Percentiles rank a stretch among this genome's conserved stretches.
These are phyloP conservation scores for Oenanthe oenanthe DNA, from an alignment of 2,113 vertebrate genomes.

Conservation along the genomic window DNA sequence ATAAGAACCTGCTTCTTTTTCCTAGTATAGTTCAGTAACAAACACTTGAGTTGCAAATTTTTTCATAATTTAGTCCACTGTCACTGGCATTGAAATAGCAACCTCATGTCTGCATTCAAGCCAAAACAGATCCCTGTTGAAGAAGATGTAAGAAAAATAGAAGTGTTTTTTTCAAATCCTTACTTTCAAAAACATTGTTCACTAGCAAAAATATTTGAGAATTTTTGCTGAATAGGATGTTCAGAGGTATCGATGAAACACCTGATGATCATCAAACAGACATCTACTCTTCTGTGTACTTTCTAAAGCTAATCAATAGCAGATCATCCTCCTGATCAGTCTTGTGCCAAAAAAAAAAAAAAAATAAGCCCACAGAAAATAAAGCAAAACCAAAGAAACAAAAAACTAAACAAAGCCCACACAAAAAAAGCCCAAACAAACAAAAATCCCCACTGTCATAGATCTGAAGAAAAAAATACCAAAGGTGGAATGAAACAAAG, in stretches of 20 bases:
- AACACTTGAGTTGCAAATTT: neutral
- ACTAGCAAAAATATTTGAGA: neutral
- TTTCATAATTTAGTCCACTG: neutral
- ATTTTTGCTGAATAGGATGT: neutral
- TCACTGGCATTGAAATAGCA: neutral
- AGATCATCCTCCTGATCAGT: neutral
- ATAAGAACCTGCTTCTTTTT: neutral
- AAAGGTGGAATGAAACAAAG: neutral
- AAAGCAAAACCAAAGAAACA: neutral
- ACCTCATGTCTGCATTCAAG: neutral
- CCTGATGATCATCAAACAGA: neutral
- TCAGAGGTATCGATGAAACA: neutral
- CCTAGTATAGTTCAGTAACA: neutral
- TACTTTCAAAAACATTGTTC: neutral
- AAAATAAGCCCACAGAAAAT: neutral
- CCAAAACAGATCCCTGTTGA: neutral
- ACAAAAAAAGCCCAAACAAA: neutral
- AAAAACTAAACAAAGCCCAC: fast-evolving
- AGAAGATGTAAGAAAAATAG: neutral
- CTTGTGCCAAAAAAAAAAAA: neutral
- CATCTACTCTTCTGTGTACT: neutral
- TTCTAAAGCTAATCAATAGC: neutral
- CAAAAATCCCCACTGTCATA: neutral
- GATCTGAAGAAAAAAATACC: neutral
- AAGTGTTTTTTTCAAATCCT: neutral